Evolutionary conservation across 2,797 vertebrate genomes (phyloP), one percentile per base, ranked within the genome.

Genomic region (Amphiprion clarkii): DNA sequence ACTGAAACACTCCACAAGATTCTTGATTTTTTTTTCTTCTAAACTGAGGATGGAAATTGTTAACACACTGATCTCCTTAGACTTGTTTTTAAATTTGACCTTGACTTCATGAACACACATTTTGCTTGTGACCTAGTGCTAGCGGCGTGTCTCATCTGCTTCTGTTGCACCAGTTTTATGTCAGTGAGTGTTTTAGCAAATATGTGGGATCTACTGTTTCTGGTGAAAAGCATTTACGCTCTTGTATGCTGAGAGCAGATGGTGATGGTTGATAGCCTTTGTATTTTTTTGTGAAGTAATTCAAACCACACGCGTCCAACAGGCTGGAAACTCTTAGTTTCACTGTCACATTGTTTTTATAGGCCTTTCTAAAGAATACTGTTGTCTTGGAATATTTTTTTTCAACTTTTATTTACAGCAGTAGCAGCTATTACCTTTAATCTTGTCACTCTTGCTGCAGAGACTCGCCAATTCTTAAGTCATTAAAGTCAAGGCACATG

Each of bases 401-500:
- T 25, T 9, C 8, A n/a, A 12, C 10, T 39, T 31, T 59, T 53
- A 39, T 42, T 40, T 8, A 46, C 46, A 48, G 61, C 9, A 67
- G 73, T 16, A 39, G 1, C 4, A 51, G 42, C 54, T 49, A n/a
- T 57, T 23, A 44, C 2, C 2, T 36, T 62, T 67, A 29, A 6
- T 85, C 33, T 40, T 48, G 2, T n/a, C 25, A 14, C 14, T 62
- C 23, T 76, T 39, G 29, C 17, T 56, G 6, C 54, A 12, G 53
- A 36, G 57, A 51, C 19, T 63, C 0, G 0, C 56, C 12, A n/a
- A 54, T 11, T 76, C 25, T 62, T 25, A 64, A 23, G n/a, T 71
- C 36, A 67, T 78, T 51, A 67, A 73, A 79, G 42, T 56, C 67
- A 52, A 25, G 36, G 40, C 48, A 71, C 58, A 62, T 71, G 10